phyloP scores from a whole-genome alignment of 2,797 vertebrate species.

The Pangasius larnaudii region DNA sequence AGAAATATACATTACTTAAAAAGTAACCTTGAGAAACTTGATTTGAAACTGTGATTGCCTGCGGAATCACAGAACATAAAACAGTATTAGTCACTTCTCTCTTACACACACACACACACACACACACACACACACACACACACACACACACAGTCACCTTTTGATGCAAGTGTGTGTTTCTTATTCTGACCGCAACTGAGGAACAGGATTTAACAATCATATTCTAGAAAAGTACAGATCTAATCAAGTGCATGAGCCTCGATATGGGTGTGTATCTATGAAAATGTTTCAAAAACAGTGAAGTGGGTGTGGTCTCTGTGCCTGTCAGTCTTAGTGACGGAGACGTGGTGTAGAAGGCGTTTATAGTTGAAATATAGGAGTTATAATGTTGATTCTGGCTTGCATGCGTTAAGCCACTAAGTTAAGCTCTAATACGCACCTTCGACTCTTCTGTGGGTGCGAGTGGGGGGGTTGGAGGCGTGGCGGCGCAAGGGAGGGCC shows the following conservation, averaged over 20 bases:
- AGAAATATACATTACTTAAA: neutral
- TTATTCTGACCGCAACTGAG: neutral
- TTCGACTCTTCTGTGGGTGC: slow-evolving; percentile 84
- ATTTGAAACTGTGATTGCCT: neutral
- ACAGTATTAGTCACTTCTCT: neutral
- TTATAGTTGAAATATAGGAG: neutral
- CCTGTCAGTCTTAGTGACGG: neutral
- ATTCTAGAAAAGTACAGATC: neutral
- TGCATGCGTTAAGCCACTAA: neutral
- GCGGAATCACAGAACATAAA: neutral
- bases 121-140: neutral
- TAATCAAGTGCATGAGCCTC: neutral
- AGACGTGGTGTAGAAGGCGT: neutral
- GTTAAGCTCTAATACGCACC: slow-evolving; percentile 72
- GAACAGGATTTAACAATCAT: neutral
- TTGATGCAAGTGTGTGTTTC: no score
- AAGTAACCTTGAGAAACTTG: neutral
- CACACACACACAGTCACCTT: neutral
- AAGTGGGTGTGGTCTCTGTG: neutral
- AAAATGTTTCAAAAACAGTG: neutral
- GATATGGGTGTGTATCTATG: neutral
- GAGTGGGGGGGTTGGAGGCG: slow-evolving; percentile 75
- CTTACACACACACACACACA: neutral
- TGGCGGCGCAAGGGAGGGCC: slow-evolving; percentile 72
- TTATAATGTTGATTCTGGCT: neutral